phyloP scores from a whole-genome alignment of 1,140 invertebrate genomes.

The Drosophila navojoa region DNA sequence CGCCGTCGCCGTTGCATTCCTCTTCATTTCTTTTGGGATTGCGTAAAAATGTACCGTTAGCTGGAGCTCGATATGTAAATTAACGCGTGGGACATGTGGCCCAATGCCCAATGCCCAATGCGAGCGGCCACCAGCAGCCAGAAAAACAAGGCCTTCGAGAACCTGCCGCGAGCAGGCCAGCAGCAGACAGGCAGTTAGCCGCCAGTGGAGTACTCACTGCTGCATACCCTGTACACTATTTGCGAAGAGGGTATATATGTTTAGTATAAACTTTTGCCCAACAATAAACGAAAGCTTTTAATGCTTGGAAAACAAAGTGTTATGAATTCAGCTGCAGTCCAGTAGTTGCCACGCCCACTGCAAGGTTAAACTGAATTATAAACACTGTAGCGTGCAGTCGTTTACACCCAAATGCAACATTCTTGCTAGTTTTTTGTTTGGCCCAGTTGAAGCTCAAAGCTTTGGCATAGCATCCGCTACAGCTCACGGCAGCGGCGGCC shows the following conservation, averaged over 20 bases:
- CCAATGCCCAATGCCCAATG: slow-evolving; percentile 34
- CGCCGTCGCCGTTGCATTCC: slow-evolving; percentile 50
- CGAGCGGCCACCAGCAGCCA: slow-evolving; percentile 19
- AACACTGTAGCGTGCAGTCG: neutral
- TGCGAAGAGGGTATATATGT: neutral
- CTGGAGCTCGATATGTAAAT: slow-evolving; percentile 70
- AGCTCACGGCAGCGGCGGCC: slow-evolving; percentile 18
- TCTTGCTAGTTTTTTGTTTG: slow-evolving; percentile 51
- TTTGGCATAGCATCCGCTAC: slow-evolving; percentile 70
- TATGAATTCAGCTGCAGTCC: too few relatives aligned
- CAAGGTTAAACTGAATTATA: neutral
- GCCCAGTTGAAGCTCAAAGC: slow-evolving; percentile 62
- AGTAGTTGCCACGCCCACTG: too few relatives aligned
- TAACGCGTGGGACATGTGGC: slow-evolving; percentile 73
- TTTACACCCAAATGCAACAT: neutral
- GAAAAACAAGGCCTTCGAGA: slow-evolving; percentile 36
- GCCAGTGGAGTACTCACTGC: slow-evolving; percentile 7
- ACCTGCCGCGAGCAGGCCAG: slow-evolving; percentile 28
- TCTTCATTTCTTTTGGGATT: slow-evolving; percentile 42
- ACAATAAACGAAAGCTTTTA: too few relatives aligned
- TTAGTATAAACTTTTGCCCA: neutral
- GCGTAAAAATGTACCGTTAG: slow-evolving; percentile 77
- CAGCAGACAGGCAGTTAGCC: slow-evolving; percentile 11
- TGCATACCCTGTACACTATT: neutral
- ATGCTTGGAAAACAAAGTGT: too few relatives aligned